Percentiles rank a stretch among this genome's conserved stretches.
Evolutionary conservation across 2,113 vertebrate species (phyloP).

Genomic region (Carollia perspicillata): DNA sequence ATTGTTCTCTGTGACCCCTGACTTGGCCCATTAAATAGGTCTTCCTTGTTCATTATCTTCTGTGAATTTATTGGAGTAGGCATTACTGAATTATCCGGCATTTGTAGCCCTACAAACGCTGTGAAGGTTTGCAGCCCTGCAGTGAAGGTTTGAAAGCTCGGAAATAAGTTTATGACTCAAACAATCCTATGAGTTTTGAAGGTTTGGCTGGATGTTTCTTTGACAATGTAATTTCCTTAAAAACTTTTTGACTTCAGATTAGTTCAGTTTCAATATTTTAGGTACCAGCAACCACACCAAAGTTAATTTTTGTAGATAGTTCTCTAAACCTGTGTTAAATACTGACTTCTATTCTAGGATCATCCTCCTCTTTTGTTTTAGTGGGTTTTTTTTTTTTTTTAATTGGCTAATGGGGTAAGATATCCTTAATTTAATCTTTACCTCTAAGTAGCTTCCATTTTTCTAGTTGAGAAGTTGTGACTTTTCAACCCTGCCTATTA

Average conservation of each 20-base stretch:
- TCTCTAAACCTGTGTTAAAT: not conserved
- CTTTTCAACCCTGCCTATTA: not conserved
- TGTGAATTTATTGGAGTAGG: too few species aligned
- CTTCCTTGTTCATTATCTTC: not conserved
- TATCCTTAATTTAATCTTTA: not conserved
- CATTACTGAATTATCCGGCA: not conserved
- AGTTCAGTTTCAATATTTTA: not conserved
- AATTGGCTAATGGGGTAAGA: not conserved
- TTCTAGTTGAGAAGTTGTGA: not conserved
- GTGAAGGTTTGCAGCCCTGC: too few species aligned
- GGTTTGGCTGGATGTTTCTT: not conserved
- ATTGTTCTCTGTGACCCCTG: not conserved
- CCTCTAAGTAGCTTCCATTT: not conserved
- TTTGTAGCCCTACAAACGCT: too few species aligned
- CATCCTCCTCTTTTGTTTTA: not conserved
- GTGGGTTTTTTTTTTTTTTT: too few species aligned
- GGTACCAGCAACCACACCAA: not conserved
- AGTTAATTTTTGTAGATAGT: not conserved
- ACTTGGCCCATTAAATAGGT: not conserved
- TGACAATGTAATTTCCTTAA: not conserved
- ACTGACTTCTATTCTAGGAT: not conserved
- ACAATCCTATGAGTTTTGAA: not conserved
- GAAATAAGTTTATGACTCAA: not conserved
- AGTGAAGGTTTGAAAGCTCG: not conserved
- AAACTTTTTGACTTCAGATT: not conserved